Evolutionary conservation across 1,140 invertebrate species (phyloP), one percentile per base, ranked within the genome.

Genomic region (Patella vulgata): DNA sequence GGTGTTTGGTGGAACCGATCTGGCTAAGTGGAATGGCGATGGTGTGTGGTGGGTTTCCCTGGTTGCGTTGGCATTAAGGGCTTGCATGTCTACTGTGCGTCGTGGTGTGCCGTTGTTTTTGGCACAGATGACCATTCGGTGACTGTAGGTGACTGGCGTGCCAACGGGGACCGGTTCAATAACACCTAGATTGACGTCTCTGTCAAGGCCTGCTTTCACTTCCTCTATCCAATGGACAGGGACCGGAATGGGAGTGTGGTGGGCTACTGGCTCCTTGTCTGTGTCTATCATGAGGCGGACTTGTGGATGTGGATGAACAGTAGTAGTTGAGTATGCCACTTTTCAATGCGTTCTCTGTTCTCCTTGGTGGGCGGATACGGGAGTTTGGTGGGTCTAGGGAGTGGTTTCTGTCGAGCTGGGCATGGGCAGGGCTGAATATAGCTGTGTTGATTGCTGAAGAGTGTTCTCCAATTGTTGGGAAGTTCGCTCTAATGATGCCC

Each of bases 401-500:
- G 63, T n/a, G 70, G 62, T 8, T 40, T 23, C 25, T 59, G 21
- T 21, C 60, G 63, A 36, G 39, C 21, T 11, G 59, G 62, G 33
- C 68, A 73, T 12, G 52, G 71, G 75, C 11, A 69, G 53, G 36
- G 58, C 66, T 19, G 63, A 56, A 64, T 68, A 70, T 31, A 71
- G 43, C 72, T 66, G 3, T 63, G 42, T 21, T 61, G 52, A n/a
- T 55, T 25, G 0, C 23, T 12, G 44, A 40, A 8, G 8, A 25
- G 9, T 8, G 25, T n/a, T 30, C 23, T 21, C 53, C 62, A n/a
- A 59, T 36, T 2, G 44, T 30, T 1, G 61, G 61, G 42, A 63
- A 62, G 6, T 17, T 43, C 4, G 19, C n/a, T 28, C 21, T 9
- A 11, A 67, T 63, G 1, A 67, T 67, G 6, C 52, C 43, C 1